Evolutionary conservation across 2,888 invertebrate species (phyloP).

Genomic region (Galerucella pusilla): DNA sequence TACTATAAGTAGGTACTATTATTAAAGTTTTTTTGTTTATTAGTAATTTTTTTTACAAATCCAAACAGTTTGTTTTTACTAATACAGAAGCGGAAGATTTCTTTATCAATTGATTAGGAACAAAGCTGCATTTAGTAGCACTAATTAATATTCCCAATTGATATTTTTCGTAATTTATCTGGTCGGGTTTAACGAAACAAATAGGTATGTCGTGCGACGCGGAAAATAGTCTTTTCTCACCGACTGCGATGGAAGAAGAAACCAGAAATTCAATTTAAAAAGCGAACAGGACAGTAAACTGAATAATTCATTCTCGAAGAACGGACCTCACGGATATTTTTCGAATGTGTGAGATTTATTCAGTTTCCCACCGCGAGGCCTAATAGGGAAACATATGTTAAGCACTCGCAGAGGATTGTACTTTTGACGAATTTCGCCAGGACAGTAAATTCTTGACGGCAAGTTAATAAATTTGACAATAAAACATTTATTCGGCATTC

Average conservation of each 20-base stretch:
- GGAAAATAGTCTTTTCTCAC: conserved; percentile 42
- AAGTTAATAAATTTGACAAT: conserved; percentile 10
- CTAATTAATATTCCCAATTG: conserved; percentile 31
- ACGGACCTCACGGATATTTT: conserved; percentile 61
- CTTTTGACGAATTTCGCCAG: conserved; percentile 13
- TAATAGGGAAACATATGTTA: conserved; percentile 51
- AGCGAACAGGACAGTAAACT: conserved; percentile 57
- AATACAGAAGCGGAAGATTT: no score
- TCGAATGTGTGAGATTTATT: conserved; percentile 60
- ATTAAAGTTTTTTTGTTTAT: no score
- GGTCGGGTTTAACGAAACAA: conserved; percentile 22
- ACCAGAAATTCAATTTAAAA: conserved; percentile 54
- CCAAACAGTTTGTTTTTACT: no score
- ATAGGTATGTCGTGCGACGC: conserved; percentile 32
- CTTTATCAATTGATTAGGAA: no score
- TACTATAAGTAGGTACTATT: no score
- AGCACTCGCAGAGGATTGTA: neutral
- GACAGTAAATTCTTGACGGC: conserved; percentile 9
- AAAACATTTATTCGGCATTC: neutral
- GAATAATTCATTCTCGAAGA: conserved; percentile 60
- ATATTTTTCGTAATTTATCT: conserved; percentile 29
- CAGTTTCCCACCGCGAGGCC: conserved; percentile 57
- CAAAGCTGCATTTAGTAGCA: neutral
- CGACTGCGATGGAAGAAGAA: conserved; percentile 48
- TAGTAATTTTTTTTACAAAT: no score